phyloP scores from a whole-genome alignment of 1,140 invertebrate species.

The Drosophila varians region DNA sequence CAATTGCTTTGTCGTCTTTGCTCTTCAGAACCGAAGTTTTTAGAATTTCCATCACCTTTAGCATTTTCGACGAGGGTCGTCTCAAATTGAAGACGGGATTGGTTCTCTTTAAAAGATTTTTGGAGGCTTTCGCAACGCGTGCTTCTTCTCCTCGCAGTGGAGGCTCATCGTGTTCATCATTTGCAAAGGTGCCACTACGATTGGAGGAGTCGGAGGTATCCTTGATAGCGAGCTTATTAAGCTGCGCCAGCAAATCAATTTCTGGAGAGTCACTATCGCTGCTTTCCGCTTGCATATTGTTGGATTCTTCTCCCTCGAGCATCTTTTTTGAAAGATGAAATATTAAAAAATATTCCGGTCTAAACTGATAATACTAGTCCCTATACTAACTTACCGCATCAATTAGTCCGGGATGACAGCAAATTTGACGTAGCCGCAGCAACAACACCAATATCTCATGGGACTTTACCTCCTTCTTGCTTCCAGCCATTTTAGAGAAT shows the following conservation, averaged over 20 bases:
- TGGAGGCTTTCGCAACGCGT: conserved; percentile 84
- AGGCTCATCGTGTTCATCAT: neutral
- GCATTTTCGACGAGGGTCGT: conserved; percentile 88
- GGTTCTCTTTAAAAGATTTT: conserved; percentile 85
- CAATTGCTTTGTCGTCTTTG: conserved; percentile 88
- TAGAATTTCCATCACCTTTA: conserved; percentile 86
- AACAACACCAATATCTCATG: conserved; percentile 92
- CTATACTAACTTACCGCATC: conserved; percentile 49
- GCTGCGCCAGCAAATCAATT: conserved; percentile 86
- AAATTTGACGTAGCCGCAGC: conserved; percentile 93
- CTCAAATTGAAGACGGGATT: conserved; percentile 89
- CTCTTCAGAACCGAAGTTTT: conserved; percentile 85
- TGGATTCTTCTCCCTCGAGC: conserved; percentile 85
- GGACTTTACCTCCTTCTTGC: conserved; percentile 86
- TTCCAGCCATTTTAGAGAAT: conserved; percentile 86
- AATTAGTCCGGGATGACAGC: conserved; percentile 94
- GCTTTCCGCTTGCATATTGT: conserved; percentile 82
- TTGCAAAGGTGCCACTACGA: neutral
- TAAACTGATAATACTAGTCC: neutral
- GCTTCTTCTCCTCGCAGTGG: conserved; percentile 46
- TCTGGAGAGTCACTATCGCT: conserved; percentile 81
- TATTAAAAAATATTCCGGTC: too few relatives aligned
- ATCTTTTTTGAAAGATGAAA: conserved; percentile 80
- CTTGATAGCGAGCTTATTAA: conserved; percentile 86
- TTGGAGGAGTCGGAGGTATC: conserved; percentile 61